Percentiles rank a stretch among this genome's conserved stretches.
phyloP scores from a whole-genome alignment of 2,888 invertebrate species.

The Kryphioiulus occultus region DNA sequence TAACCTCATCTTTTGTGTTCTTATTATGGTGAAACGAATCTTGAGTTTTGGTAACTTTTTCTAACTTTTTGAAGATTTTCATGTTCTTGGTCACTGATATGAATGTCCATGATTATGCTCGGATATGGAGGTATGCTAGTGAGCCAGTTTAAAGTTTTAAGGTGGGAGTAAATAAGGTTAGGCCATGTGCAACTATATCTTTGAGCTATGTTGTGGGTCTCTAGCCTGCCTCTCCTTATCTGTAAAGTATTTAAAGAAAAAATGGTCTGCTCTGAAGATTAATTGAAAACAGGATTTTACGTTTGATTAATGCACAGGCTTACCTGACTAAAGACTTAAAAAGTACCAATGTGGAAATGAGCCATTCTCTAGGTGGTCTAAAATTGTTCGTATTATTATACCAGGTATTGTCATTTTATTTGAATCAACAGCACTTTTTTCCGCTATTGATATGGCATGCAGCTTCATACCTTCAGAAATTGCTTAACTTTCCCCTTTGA shows the following conservation, averaged over 20 bases:
- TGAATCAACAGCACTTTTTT: background rate
- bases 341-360: slow-evolving; percentile 29
- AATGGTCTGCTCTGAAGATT: slow-evolving; percentile 13
- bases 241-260: slow-evolving; percentile 19
- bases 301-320: slow-evolving; percentile 18
- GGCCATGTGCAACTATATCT: background rate
- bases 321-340: slow-evolving; percentile 32
- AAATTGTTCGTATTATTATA: background rate
- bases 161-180: slow-evolving; percentile 35
- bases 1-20: background rate
- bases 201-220: background rate
- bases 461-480: background rate
- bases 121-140: background rate
- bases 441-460: slow-evolving; percentile 7
- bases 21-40: background rate
- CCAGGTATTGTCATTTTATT: background rate
- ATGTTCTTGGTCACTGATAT: background rate
- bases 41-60: background rate
- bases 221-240: slow-evolving; percentile 32
- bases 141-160: background rate
- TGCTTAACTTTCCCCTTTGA: background rate
- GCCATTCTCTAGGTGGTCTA: slow-evolving; percentile 31
- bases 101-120: background rate
- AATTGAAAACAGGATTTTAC: slow-evolving; percentile 31
- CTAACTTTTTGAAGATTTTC: background rate